Evolutionary conservation across 1,140 invertebrate genomes (phyloP), one percentile per base, ranked within the genome.

Genomic region (Thrips palmi): DNA sequence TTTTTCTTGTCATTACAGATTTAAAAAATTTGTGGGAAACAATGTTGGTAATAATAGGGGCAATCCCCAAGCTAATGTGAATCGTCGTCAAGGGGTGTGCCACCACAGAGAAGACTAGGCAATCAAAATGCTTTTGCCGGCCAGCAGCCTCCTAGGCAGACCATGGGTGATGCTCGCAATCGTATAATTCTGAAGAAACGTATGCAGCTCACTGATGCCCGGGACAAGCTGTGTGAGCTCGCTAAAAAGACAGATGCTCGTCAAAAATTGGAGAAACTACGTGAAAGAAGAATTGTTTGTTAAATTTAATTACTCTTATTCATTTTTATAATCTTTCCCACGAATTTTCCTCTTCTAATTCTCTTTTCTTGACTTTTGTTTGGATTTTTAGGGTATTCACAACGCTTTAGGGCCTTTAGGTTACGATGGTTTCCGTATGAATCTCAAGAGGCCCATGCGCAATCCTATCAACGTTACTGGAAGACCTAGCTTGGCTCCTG

Each of bases 1-100:
- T 53, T 91, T 91, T 57, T 92, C 86, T 64, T 91, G 85, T 42
- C 85, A 65, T 58, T 82, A 74, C 67, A 74, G 74, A 48, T 53
- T 60, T 27, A 7, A 27, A 7, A 27, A 8, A 27, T 27, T 27
- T 27, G 7, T 8, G 24, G 7, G 7, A 12, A 8, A 27, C 12
- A 8, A 8, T 27, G 7, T 27, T 8, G 7, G 7, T 27, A 8
- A 8, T 12, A 27, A 12, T 27, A 12, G 7, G 24, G 12, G 12
- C 12, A 27, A 27, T 27, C 7, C 24, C 12, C 7, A 12, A 27
- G 12, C 7, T 8, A 7, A 7, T 27, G 24, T 12, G 7, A 12
- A 12, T 12, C 24, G 7, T 7, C 7, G 7, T 27, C 7, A 27
- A 27, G 12, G 24, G 24, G 7, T 27, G 7, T 27, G 7, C 7